phyloP scores from a whole-genome alignment of 2,113 vertebrate genomes.

The human region GRCh38 chr12:128522501-128523000 shows the following conservation, averaged over 20 bases:
- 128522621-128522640: neutral
- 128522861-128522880: neutral
- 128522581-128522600: accelerated
- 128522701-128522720: neutral
- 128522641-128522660: neutral
- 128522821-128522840: neutral
- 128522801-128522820: too few species aligned
- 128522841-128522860: too few species aligned
- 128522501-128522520: accelerated
- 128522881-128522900: neutral
- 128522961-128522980: neutral
- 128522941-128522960: neutral
- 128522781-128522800: accelerated
- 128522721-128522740: accelerated
- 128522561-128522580: too few species aligned
- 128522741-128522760: neutral
- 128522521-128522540: accelerated
- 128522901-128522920: neutral
- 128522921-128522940: neutral
- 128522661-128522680: neutral
- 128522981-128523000: neutral
- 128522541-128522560: neutral
- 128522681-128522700: neutral
- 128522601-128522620: neutral
- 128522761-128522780: neutral